phyloP scores from a whole-genome alignment of 2,113 vertebrate genomes.

The Columba janthina region DNA sequence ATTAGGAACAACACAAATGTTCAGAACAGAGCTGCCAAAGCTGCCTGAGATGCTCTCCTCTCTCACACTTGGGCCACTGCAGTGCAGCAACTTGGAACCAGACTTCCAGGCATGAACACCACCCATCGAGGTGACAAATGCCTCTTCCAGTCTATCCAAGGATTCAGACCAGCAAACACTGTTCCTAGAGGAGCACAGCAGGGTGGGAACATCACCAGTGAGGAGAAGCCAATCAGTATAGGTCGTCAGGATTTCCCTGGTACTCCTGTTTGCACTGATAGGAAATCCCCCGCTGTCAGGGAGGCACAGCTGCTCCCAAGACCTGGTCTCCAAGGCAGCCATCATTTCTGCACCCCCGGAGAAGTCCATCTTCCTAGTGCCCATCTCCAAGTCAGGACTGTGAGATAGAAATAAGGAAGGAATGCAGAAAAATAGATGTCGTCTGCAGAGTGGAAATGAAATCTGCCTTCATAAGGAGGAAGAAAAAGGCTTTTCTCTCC shows the following conservation, averaged over 20 bases:
- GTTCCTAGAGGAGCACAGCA: background rate
- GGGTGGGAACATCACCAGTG: rapidly evolving
- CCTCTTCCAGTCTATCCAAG: background rate
- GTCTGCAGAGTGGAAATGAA: background rate
- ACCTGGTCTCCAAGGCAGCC: background rate
- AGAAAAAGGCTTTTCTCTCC: background rate
- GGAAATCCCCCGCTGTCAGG: background rate
- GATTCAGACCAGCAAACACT: background rate
- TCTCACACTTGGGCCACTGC: background rate
- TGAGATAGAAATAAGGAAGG: background rate
- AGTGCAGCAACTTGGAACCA: background rate
- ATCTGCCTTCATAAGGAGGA: background rate
- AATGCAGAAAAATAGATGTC: background rate
- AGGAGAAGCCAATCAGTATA: background rate
- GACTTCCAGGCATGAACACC: background rate
- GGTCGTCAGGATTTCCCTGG: background rate
- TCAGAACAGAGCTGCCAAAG: background rate
- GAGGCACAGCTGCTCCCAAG: background rate
- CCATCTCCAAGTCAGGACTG: background rate
- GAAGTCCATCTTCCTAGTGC: background rate
- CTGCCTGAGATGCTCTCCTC: background rate
- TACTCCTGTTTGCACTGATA: background rate
- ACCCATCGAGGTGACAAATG: rapidly evolving
- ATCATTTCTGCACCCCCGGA: rapidly evolving
- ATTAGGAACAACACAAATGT: background rate